phyloP scores from a whole-genome alignment of 2,797 vertebrate genomes.

The Gymnodraco acuticeps region DNA sequence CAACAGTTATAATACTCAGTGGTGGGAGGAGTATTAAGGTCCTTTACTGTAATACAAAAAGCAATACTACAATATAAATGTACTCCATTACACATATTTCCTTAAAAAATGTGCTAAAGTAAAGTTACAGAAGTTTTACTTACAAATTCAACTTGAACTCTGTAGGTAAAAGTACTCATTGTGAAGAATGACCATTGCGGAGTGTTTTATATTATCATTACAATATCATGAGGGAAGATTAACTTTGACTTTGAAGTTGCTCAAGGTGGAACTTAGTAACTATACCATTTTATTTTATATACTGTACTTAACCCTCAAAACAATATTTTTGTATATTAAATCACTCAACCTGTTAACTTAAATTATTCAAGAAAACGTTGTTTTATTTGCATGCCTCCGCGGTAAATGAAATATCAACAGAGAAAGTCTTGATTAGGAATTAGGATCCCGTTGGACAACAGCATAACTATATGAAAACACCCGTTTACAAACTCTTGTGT shows the following conservation, averaged over 20 bases:
- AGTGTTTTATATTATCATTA: background rate
- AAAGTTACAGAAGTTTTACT: background rate
- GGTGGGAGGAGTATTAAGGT: background rate
- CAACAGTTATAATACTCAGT: background rate
- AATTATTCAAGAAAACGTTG: too few species aligned
- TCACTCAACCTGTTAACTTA: too few species aligned
- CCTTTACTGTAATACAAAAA: background rate
- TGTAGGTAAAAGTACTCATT: background rate
- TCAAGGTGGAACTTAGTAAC: background rate
- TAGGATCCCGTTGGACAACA: too few species aligned
- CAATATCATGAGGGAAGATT: background rate
- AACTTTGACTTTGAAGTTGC: background rate
- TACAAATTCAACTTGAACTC: background rate
- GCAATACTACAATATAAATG: background rate
- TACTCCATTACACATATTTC: background rate
- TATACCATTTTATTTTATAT: background rate
- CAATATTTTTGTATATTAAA: too few species aligned
- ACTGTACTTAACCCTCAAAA: too few species aligned
- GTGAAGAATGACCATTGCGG: background rate
- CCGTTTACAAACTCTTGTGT: too few species aligned
- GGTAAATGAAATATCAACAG: too few species aligned
- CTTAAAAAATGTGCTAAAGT: background rate
- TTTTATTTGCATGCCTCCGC: too few species aligned
- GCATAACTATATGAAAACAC: too few species aligned
- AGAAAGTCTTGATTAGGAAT: too few species aligned